Base-by-base conservation (phyloP, 2,888 invertebrate species). In the Serrognathus titanus region DNA sequence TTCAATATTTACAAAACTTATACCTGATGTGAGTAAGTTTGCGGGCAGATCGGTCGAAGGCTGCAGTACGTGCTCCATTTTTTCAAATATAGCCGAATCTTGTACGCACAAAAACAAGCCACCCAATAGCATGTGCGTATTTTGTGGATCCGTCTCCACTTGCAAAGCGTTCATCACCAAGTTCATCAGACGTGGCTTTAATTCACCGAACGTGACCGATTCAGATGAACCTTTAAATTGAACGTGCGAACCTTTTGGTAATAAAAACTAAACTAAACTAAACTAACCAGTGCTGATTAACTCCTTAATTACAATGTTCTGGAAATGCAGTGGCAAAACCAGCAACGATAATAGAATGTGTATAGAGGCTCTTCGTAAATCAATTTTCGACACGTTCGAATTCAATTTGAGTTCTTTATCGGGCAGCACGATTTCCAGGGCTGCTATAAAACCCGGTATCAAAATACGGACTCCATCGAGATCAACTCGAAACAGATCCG, bases 311-410 rank as follows among this genome's bases (percentile, higher is more conserved):
- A 84, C 81, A 58, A 90, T 77, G 60, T 86, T 86, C 75, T 85
- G 91, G 74, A 95, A 97, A 79, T 98, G 97, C 56, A 97, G 83
- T 0, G 99, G 98, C 70, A 98, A 83, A 12, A 93, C 90, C 60
- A 98, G 82, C 77, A 98, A 85, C 1, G 97, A 97, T 63, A 97
- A 78, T 16, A 99, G 81, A 51, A 97, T 83, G 70, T 96, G 92
- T 60, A 97, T 94, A 35, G 96, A 94, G 1, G 97, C 93, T 67
- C 93, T 87, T 60, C 98, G 83, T 57, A 99, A 79, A 70, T 93
- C 92, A 1, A 86, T 83, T 75, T 87, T 87, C 61, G 89, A 88
- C 63, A 88, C 83, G 10, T 83, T 86, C 37, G 86, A 84, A 68
- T 87, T 90, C 46, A 94, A 80, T 74, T 88, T 89, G 7, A 89